Conservation (phyloP, 2,113 vertebrate species). For the Scomber scombrus region DNA sequence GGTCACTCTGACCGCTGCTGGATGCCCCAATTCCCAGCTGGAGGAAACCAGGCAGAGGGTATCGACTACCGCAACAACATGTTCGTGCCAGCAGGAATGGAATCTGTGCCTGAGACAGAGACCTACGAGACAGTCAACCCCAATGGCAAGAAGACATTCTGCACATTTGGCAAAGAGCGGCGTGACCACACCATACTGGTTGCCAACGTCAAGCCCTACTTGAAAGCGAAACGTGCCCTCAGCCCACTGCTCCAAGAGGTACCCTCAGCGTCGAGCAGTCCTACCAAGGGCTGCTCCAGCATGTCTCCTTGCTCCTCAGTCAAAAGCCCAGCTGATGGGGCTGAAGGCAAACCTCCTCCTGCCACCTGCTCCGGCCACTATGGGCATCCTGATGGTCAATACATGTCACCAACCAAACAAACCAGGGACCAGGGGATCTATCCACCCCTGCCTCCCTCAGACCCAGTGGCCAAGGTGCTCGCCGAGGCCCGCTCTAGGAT, state of each 20-base stretch:
- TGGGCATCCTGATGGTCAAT: slow-evolving; percentile 89
- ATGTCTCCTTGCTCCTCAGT: slow-evolving; percentile 91
- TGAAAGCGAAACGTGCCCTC: slow-evolving; percentile 99
- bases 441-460: slow-evolving; percentile 80
- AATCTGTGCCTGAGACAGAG: slow-evolving; percentile 94
- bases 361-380: slow-evolving; percentile 88
- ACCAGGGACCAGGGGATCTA: slow-evolving; percentile 87
- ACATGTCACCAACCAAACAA: slow-evolving; percentile 96
- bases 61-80: slow-evolving; percentile 99
- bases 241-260: slow-evolving; percentile 98
- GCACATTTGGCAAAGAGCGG: slow-evolving; percentile 99
- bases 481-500: slow-evolving; percentile 90
- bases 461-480: slow-evolving; percentile 92
- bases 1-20: slow-evolving; percentile 99
- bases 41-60: slow-evolving; percentile 94
- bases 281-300: slow-evolving; percentile 91
- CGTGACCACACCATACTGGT: slow-evolving; percentile 99
- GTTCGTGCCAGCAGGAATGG: slow-evolving; percentile 96
- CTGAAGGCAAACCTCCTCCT: slow-evolving; percentile 90
- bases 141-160: slow-evolving; percentile 99
- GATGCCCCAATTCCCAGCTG: slow-evolving; percentile 98
- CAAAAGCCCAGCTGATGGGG: slow-evolving; percentile 93
- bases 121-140: slow-evolving; percentile 96
- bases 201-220: slow-evolving; percentile 99
- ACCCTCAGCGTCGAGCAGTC: slow-evolving; percentile 95